These are phyloP conservation scores for Palaemon carinicauda DNA, from an alignment of 1,140 invertebrate species.

Conservation along the genomic window DNA sequence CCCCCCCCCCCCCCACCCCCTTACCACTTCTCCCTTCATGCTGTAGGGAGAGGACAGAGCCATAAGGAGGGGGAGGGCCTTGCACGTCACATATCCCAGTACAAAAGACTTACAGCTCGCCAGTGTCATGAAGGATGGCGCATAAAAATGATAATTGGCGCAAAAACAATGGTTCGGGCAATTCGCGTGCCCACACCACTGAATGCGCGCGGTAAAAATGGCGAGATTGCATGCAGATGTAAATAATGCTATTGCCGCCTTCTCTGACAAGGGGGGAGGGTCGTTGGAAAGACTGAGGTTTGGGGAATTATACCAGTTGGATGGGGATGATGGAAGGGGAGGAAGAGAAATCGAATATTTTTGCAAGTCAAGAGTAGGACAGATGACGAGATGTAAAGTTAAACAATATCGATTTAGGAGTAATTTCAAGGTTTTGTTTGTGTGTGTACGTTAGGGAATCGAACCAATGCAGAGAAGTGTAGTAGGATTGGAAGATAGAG, in stretches of 20 bases:
- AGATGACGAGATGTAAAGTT: no score
- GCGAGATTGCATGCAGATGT: conserved; percentile 26
- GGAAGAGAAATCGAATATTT: background rate
- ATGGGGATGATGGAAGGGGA: background rate
- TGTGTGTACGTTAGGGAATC: no score
- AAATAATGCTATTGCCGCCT: conserved; percentile 17
- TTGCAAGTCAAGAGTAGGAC: no score
- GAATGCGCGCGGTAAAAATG: conserved; percentile 40
- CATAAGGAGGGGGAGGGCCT: background rate
- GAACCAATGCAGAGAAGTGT: background rate
- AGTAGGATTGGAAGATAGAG: background rate
- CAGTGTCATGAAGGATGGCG: background rate
- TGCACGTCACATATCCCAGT: background rate
- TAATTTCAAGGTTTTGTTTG: no score
- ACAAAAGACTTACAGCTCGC: background rate
- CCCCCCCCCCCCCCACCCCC: background rate
- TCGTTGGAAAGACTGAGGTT: background rate
- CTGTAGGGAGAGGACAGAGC: no score
- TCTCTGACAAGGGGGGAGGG: background rate
- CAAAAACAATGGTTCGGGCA: conserved; percentile 37
- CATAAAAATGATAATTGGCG: conserved; percentile 40
- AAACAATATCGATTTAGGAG: no score
- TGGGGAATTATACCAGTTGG: no score
- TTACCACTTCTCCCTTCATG: background rate
- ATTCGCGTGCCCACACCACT: conserved; percentile 20